Evolutionary conservation across 2,888 invertebrate genomes (phyloP), one percentile per base, ranked within the genome.

Genomic region (Baronia brevicornis): DNA sequence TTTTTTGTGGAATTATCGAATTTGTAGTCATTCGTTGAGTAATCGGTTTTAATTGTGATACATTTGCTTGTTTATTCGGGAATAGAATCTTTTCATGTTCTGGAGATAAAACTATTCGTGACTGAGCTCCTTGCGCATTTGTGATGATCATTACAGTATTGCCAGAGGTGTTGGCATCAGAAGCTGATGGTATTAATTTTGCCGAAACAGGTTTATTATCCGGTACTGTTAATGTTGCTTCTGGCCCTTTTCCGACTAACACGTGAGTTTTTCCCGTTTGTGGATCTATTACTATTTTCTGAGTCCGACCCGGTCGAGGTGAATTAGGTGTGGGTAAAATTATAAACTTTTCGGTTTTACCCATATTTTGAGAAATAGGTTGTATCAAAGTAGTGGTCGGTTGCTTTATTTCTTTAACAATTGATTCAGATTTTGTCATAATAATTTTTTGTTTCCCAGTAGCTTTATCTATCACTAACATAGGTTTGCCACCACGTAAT

Each of bases 61-160:
- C 43, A 38, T 69, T 72, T 6, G 68, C 60, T 39, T 79, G 78
- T 44, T 80, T 84, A 47, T 87, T 85, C 9, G 87, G 86, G 28
- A 87, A 86, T 30, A 88, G 56, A 45, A 87, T 75, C 57, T 87
- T 87, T 46, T 87, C 87, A 49, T 89, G 88, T 38, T 87, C 86
- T 0, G 88, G 87, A 4, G 87, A 88, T 24, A 89, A 64, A 2
- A 89, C 69, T 48, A 89, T 82, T 43, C 87, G 73, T 8, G 88
- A 87, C 44, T 88, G 88, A 12, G 86, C 77, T 7, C 89, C 88
- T 51, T 88, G 87, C 31, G 87, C 85, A 49, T 88, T 87, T 1
- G 89, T 89, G 28, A 89, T 85, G 20, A 89, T 87, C 89, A 89
- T 88, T 12, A 89, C 86, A 32, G 88, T 88, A 47, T 86, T 78